Base-by-base conservation (phyloP, 1,140 invertebrate species). In the Diorhabda carinulata region DNA sequence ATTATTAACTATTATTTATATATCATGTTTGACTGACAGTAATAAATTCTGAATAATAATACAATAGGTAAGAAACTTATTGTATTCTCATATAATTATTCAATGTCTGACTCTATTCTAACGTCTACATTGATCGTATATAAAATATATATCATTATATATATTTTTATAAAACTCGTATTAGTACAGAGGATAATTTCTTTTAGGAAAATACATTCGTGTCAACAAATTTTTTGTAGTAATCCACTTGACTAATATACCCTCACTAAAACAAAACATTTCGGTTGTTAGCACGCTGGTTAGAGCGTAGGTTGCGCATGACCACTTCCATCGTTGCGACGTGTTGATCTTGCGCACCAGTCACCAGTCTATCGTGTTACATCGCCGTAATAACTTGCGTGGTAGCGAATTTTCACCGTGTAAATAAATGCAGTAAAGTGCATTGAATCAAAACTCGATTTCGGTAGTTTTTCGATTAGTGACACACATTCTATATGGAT, bases 361-460 rank as follows among this genome's bases (percentile, higher is more conserved):
- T 8, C 41, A 10, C 61, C 43, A 62, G 61, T 62, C 61, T 62
- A 43, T 62, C 61, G 61, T 40, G 61, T 5, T 62, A 41, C 43
- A 62, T 43, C n/a, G 43, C 44, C 41, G 61, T 42, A 43, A 43
- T 62, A 62, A 43, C 41, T 62, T 62, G 61, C 43, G 43, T 43
- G 61, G 43, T 62, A 43, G 6, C 6, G 6, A 43, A 43, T 41
- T 62, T 43, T 47, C 43, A 4, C 61, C 41, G 61, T 62, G 41
- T 8, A 62, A 62, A 3, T 62, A 43, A 62, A 62, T 62, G 61
- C 61, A 62, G 41, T 43, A 62, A 62, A 62, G 61, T 62, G 61
- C 61, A 62, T 62, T 52, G 41, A 62, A 41, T 43, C 25, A 62
- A 43, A 43, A 43, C 5, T 62, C 43, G 61, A 43, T 43, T 62